Evolutionary conservation across 1,140 invertebrate species (phyloP), one percentile per base, ranked within the genome.

Genomic region (Meteorus sp.): DNA sequence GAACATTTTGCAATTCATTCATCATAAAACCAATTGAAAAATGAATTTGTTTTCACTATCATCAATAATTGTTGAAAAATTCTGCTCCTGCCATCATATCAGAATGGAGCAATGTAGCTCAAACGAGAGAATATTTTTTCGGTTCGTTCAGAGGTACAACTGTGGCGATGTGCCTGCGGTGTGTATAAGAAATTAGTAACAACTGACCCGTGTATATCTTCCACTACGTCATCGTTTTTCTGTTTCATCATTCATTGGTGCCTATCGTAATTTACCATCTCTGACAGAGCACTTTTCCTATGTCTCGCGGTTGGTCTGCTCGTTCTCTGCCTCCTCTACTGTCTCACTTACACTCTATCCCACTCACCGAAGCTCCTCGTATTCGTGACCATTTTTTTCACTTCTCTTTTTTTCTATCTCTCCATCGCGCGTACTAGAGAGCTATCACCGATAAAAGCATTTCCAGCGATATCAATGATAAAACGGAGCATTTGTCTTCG

Each of bases 361-460:
- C 22, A 1, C 35, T 22, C 5, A 31, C 15, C 20, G 8, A 27
- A 19, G 23, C n/a, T 8, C 23, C 7, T 27, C 23, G 20, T 48
- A 27, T 17, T 48, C 25, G 3, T 25, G 9, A 27, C 45, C 45
- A 45, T n/a, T 45, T 8, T 45, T 45, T 17, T 45, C 27, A 44
- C 27, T 47, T 25, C 19, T 47, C 29, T 37, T 48, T 23, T 50
- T 43, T 51, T 43, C 47, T 31, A 29, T 52, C 56, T 53, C 22
- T 53, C 22, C 22, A 41, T 23, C 35, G 35, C 17, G 33, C n/a
- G n/a, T n/a, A n/a, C 13, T 29, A 31, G 17, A 62, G 56, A 63
- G 58, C 62, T 60, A 63, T 63, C 62, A 63, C 48, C 62, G 62
- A 63, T 63, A 63, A 63, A 63, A 63, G 58, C 62, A 63, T 63